Percentiles rank a stretch among this genome's conserved stretches.
These are phyloP conservation scores for Arremon aurantiirostris DNA, from an alignment of 2,797 vertebrate species.

Conservation along the genomic window DNA sequence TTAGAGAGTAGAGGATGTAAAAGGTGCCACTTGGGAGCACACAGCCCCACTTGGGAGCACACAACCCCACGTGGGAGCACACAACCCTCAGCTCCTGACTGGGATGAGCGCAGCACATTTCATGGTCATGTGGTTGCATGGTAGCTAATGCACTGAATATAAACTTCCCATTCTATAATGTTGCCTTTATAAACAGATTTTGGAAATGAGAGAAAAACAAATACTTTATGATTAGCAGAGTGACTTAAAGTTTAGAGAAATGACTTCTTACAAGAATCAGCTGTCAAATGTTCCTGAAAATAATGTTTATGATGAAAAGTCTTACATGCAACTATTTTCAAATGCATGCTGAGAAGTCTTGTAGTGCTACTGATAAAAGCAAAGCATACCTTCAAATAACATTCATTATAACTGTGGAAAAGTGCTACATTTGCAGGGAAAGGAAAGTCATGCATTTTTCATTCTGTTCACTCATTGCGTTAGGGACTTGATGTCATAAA, in stretches of 20 bases:
- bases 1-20: neutral
- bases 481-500: neutral
- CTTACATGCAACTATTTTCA: constrained; percentile 22
- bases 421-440: neutral
- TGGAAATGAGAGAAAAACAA: neutral
- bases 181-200: neutral
- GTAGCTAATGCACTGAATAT: neutral
- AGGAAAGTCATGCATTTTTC: neutral
- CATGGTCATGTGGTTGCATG: neutral
- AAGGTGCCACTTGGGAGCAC: neutral
- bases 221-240: neutral
- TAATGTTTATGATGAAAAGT: neutral
- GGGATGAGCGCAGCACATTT: neutral
- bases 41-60: neutral
- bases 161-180: neutral
- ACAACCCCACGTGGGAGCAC: neutral
- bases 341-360: neutral
- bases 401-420: neutral
- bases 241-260: neutral
- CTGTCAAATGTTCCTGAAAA: constrained; percentile 7
- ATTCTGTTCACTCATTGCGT: neutral
- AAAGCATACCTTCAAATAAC: neutral
- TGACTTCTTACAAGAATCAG: neutral
- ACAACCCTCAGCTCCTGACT: fast-evolving
- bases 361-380: neutral